Conservation (phyloP, 2,113 vertebrate species). For the Galemys pyrenaicus region DNA sequence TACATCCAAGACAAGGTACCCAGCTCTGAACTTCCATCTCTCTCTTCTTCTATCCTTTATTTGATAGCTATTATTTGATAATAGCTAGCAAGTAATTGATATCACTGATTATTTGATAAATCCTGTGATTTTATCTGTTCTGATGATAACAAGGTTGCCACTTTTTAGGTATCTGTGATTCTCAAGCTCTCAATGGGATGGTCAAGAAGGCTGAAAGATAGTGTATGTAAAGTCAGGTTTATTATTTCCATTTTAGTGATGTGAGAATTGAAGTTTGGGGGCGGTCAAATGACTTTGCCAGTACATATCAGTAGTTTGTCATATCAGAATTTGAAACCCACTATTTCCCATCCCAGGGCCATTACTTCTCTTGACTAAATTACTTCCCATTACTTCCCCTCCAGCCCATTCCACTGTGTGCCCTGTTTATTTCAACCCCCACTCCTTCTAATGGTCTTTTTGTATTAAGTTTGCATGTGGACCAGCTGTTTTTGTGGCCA, state of each 20-base stretch:
- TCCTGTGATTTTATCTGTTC: background rate
- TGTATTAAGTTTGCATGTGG: background rate
- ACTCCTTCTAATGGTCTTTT: background rate
- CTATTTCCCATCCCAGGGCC: background rate
- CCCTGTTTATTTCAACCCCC: background rate
- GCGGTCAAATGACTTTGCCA: background rate
- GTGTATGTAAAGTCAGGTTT: background rate
- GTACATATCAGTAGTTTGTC: background rate
- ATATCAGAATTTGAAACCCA: background rate
- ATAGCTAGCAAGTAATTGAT: too few relatives aligned
- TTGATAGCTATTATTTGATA: too few relatives aligned
- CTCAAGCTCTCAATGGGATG: background rate
- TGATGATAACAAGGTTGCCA: background rate
- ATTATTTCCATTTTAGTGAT: background rate
- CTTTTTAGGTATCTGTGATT: background rate
- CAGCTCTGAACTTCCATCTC: background rate
- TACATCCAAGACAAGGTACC: background rate
- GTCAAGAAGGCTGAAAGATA: background rate
- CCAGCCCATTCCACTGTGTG: background rate
- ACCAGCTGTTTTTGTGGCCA: background rate
- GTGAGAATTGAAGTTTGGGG: background rate
- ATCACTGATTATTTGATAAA: too few relatives aligned
- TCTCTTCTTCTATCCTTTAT: background rate
- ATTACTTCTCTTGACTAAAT: background rate
- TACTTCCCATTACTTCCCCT: rapidly evolving